Base-by-base conservation (phyloP, 2,113 vertebrate species). In the Synchiropus splendidus region DNA sequence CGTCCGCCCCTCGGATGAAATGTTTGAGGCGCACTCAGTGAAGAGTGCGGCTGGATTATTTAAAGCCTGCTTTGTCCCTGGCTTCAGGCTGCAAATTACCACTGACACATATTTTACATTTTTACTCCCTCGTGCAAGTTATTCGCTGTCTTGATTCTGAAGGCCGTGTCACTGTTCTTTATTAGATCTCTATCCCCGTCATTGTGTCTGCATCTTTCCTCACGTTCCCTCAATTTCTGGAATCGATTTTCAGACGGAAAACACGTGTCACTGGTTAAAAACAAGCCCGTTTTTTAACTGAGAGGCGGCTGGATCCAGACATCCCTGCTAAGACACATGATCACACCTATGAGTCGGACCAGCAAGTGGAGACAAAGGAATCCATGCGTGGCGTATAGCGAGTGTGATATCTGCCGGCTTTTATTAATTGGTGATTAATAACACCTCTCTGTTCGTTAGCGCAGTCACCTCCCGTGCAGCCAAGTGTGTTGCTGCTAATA, bases 341-440 rank as follows among this genome's bases (percentile, higher is more conserved):
- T 83, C 78, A 78, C 71, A 82, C 74, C 77, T 77, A 79, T 54
- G 67, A 57, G 60, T 63, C 50, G 59, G 68, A 74, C 52, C 72
- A 72, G 64, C 50, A 55, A 64, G 51, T 64, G 68, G 70, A 75
- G 76, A 78, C 72, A 78, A 78, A 81, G 58, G 66, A 79, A 76
- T 55, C 62, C 70, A 74, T 66, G 74, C 63, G 34, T 72, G 69
- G 66, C 55, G 48, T 72, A 75, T 45, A 72, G 48, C 1, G 64
- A 73, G 72, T 66, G 58, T 69, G 72, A 83, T 75, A 74, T 78
- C 76, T 78, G 62, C 62, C 86, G 84, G 82, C 80, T 82, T 89
- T 87, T 88, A 91, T 90, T 90, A 91, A 91, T 91, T 90, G 87
- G 85, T 86, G 88, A 90, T 92, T 92, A 92, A 92, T 90, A 90